Evolutionary conservation across 2,113 vertebrate genomes (phyloP), one percentile per base, ranked within the genome.

Genomic region (Acrocephalus arundinaceus): DNA sequence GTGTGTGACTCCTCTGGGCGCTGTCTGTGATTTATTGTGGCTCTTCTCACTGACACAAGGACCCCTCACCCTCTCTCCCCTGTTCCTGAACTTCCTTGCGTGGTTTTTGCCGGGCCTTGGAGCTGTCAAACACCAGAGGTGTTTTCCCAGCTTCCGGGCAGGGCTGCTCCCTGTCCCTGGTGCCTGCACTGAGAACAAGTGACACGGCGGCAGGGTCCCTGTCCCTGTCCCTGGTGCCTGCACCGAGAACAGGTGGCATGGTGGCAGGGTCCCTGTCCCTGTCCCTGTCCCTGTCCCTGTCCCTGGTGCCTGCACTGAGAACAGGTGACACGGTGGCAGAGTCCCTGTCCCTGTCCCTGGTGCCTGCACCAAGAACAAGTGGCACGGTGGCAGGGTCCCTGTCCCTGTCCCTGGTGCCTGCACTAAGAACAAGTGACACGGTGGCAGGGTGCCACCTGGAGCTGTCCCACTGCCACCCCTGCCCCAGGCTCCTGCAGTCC

Each of bases 61-160:
- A 19, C 25, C 14, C 12, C 0, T 11, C 43, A 0, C n/a, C 39
- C 66, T 27, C 9, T 0, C 16, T 59, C 41, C 8, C 24, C 22
- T 33, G 7, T 8, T 46, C 57, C 57, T 22, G 52, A 48, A 3
- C 30, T 33, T 19, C 35, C 41, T 48, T 9, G 13, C 2, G 1
- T 18, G 49, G 5, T 27, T 65, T 66, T 48, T 39, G 41, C 57
- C 31, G 66, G 57, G 28, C 3, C 5, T 37, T 18, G 41, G 74
- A 43, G 67, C 76, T 46, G 0, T 66, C 37, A 39, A 39, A 39
- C 37, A 39, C 20, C 33, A 2, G 7, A 55, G 61, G 15, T 0
- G 2, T 35, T n/a, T 37, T 20, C 31, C 76, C 66, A 89, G 85
- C 65, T n/a, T 49, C 55, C 3, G 0, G 23, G 17, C 30, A 59